Conservation (phyloP, 2,797 vertebrate genomes). For the Delichon dasypus region DNA sequence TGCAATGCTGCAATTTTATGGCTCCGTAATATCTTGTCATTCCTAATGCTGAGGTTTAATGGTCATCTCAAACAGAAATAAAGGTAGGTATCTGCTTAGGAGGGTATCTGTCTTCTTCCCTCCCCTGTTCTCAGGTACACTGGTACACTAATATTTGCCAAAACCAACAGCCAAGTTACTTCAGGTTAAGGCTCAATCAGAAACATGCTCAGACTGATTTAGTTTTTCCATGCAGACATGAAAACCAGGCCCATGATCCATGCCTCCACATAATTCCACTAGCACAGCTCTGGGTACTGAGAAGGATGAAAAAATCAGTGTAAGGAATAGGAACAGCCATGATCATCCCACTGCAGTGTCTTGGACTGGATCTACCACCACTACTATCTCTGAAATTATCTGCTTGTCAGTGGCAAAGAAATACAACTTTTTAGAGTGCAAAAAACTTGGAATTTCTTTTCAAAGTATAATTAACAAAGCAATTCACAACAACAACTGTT, state of each 20-base stretch:
- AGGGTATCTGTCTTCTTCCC: neutral
- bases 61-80: neutral
- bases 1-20: neutral
- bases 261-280: fast-evolving
- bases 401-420: neutral
- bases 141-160: neutral
- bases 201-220: neutral
- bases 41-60: neutral
- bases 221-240: fast-evolving
- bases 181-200: neutral
- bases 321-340: neutral
- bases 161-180: neutral
- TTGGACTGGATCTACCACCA: too few relatives aligned
- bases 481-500: neutral
- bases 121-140: neutral
- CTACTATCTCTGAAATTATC: neutral
- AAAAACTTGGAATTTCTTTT: neutral
- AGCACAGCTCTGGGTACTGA: neutral
- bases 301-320: neutral
- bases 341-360: neutral
- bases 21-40: neutral
- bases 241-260: neutral
- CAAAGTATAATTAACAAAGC: neutral
- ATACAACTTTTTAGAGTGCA: neutral
- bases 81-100: neutral